phyloP scores from a whole-genome alignment of 1,140 invertebrate species.

The Bombus turneri region DNA sequence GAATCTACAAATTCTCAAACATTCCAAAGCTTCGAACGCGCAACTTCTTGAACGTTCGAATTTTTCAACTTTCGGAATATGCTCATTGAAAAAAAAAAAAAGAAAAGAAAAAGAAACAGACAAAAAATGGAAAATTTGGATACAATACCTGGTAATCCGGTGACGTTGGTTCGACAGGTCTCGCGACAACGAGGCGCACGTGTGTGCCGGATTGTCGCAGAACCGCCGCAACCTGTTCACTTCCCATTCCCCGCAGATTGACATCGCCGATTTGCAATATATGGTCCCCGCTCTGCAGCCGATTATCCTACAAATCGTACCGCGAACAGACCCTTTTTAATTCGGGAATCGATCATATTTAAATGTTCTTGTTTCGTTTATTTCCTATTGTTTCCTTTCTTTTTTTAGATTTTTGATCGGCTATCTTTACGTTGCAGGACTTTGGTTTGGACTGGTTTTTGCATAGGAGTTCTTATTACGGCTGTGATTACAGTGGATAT shows the following conservation, averaged over 20 bases:
- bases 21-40: not conserved
- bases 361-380: not conserved
- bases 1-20: not conserved
- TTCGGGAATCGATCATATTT: constrained; percentile 26
- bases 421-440: too few species aligned
- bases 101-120: not conserved
- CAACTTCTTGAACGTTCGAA: not conserved
- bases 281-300: constrained; percentile 97
- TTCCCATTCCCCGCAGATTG: constrained; percentile 96
- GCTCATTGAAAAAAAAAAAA: not conserved
- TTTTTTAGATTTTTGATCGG: not conserved
- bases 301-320: constrained; percentile 86
- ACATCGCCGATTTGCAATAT: constrained; percentile 98
- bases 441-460: too few species aligned
- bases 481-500: too few species aligned
- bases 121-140: not conserved
- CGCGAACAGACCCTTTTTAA: constrained; percentile 36
- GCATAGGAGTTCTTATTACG: too few species aligned
- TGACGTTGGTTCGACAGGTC: constrained; percentile 90
- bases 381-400: not conserved
- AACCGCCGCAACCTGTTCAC: constrained; percentile 98
- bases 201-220: constrained; percentile 95
- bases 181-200: constrained; percentile 96
- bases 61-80: not conserved
- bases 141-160: constrained; percentile 84